A percentile compares a stretch with the other conserved stretches of the same genome.
Conservation (phyloP, 2,797 vertebrate genomes). For the Clarias platycephalus region DNA sequence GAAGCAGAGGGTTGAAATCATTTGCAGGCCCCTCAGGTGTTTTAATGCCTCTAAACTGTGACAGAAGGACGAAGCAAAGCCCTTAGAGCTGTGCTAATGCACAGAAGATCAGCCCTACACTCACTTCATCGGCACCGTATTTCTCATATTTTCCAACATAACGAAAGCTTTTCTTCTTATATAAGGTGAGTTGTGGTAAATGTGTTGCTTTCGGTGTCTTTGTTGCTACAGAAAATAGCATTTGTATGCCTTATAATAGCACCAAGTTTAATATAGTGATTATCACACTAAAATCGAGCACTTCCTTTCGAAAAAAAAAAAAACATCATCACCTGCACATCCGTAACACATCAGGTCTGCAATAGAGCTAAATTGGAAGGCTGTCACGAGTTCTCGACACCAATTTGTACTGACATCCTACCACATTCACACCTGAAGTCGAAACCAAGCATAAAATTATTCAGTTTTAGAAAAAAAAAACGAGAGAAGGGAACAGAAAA, state of each 20-base stretch:
- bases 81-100: neutral
- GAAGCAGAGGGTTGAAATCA: constrained; percentile 35
- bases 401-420: neutral
- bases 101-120: neutral
- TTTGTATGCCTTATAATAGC: neutral
- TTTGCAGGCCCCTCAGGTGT: constrained; percentile 48
- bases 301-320: neutral
- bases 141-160: neutral
- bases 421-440: neutral
- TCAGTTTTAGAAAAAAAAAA: constrained; percentile 3
- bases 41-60: constrained; percentile 43
- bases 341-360: constrained; percentile 6
- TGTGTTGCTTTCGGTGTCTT: neutral
- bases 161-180: neutral
- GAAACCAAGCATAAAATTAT: neutral
- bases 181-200: neutral
- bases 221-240: neutral
- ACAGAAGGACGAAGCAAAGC: constrained; percentile 25
- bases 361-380: neutral
- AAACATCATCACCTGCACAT: neutral
- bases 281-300: neutral
- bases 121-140: neutral
- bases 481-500: neutral
- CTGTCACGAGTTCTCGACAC: constrained; percentile 4
- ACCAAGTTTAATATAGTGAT: neutral